Evolutionary conservation across 2,113 vertebrate genomes (phyloP).

Genomic region (Phaethornis superciliosus): DNA sequence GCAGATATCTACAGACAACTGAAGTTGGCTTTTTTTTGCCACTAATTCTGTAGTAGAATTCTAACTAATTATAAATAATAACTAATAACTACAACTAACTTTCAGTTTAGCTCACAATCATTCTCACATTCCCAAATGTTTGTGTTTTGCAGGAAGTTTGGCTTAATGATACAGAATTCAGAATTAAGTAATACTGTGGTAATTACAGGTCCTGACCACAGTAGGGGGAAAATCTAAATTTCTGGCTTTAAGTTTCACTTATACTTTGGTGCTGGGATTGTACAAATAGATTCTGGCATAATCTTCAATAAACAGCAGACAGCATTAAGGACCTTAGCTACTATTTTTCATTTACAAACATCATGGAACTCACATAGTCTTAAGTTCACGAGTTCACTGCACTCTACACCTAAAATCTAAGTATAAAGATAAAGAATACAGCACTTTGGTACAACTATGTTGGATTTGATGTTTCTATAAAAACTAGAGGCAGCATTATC

Average conservation of each 20-base stretch:
- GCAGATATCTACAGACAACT: not conserved
- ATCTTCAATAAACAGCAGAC: not conserved
- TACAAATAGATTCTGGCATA: not conserved
- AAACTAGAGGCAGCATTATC: not conserved
- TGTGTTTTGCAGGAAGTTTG: not conserved
- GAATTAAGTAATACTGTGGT: not conserved
- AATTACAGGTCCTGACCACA: not conserved
- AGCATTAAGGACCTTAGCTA: not conserved
- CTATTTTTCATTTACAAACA: not conserved
- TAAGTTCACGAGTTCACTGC: not conserved
- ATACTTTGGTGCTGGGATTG: not conserved
- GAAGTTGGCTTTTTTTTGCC: not conserved
- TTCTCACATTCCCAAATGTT: not conserved
- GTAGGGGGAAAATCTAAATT: not conserved
- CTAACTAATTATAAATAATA: not conserved
- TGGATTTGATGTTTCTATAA: not conserved
- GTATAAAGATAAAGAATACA: not conserved
- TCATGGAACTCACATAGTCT: not conserved
- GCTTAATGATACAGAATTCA: not conserved
- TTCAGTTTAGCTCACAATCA: not conserved
- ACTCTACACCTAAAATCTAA: not conserved
- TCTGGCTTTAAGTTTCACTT: not conserved
- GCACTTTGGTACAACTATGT: not conserved
- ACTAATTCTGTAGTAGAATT: not conserved
- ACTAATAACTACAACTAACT: not conserved